Conservation (phyloP, 2,113 vertebrate species). For the Spheniscus mendiculus region DNA sequence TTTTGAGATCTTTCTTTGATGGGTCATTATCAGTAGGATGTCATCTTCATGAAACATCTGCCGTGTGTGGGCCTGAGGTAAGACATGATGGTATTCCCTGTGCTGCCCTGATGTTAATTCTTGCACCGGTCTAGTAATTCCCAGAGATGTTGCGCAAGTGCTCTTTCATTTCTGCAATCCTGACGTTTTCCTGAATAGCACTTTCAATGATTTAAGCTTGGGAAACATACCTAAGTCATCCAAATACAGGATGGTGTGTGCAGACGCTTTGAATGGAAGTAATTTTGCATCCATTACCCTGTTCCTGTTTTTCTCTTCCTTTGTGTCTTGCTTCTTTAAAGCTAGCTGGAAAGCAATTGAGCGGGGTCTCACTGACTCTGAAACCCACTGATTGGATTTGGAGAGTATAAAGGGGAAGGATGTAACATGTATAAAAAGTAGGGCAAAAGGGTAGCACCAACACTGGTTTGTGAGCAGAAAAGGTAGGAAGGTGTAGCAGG, state of each 20-base stretch:
- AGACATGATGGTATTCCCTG: not conserved
- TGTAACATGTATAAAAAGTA: not conserved
- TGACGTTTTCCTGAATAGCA: not conserved
- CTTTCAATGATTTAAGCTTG: not conserved
- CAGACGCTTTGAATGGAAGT: not conserved
- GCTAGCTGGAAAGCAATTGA: not conserved
- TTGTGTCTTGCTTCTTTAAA: not conserved
- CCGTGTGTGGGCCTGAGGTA: not conserved
- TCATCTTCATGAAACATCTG: not conserved
- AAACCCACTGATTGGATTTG: not conserved
- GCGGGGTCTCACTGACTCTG: not conserved
- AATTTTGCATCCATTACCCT: not conserved
- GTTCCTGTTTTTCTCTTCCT: not conserved
- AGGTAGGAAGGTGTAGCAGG: not conserved
- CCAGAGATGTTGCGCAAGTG: not conserved
- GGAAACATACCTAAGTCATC: not conserved
- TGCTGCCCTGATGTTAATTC: not conserved
- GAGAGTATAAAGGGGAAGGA: not conserved
- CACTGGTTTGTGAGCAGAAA: not conserved
- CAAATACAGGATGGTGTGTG: not conserved
- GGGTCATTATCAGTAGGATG: not conserved
- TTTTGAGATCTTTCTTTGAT: not conserved
- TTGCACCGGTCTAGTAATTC: not conserved
- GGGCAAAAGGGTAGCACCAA: not conserved
- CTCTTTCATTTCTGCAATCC: not conserved